These are phyloP conservation scores for Accipiter badius DNA, from an alignment of 2,797 vertebrate genomes.

Conservation along the genomic window DNA sequence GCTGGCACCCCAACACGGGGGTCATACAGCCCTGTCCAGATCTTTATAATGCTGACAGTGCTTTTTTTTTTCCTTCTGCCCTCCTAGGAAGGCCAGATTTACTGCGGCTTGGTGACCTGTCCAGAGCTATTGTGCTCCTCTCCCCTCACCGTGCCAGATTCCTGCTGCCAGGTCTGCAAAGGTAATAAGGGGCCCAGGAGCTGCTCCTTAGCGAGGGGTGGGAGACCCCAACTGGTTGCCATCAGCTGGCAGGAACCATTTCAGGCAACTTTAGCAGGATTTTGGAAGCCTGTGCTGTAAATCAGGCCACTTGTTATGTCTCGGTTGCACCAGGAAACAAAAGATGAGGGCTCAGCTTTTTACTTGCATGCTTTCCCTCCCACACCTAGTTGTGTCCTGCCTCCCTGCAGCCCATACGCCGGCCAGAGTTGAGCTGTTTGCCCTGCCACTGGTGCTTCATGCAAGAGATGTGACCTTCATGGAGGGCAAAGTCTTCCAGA, in stretches of 20 bases:
- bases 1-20: rapidly evolving
- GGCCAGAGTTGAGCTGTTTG: not conserved
- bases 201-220: not conserved
- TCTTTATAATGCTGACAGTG: not conserved
- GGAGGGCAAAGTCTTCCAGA: not conserved
- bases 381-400: not conserved
- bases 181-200: slow-evolving; percentile 70
- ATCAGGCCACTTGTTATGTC: not conserved
- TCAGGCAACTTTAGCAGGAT: not conserved
- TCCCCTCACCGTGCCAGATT: slow-evolving; percentile 79
- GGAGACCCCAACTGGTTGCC: not conserved
- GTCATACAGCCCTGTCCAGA: not conserved
- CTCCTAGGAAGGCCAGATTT: slow-evolving; percentile 91
- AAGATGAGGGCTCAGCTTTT: not conserved
- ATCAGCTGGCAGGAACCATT: not conserved
- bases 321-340: not conserved
- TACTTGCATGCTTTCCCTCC: not conserved
- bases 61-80: not conserved
- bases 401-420: not conserved
- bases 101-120: slow-evolving; percentile 92
- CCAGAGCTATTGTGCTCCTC: slow-evolving; percentile 83
- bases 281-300: not conserved
- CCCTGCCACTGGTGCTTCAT: not conserved
- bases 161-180: slow-evolving; percentile 92
- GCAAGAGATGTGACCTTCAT: not conserved